A percentile compares a stretch with the other conserved stretches of the same genome.
Conservation (phyloP, 2,888 invertebrate species). For the Pachymerium ferrugineum region DNA sequence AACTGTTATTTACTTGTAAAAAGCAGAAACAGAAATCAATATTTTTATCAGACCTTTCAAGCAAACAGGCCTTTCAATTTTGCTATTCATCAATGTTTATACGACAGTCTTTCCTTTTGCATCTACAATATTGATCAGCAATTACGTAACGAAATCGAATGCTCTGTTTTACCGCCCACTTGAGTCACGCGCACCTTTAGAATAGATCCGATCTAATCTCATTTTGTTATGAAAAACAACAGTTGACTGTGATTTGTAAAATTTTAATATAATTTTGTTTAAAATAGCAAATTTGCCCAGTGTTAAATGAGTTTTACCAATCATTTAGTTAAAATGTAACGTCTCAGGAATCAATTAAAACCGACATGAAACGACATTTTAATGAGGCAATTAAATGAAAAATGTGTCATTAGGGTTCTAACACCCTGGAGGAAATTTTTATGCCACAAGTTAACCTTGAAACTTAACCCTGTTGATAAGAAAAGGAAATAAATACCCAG, state of each 20-base stretch:
- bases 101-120: neutral
- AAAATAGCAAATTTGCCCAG: no score
- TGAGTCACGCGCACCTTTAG: neutral
- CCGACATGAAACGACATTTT: neutral
- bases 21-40: no score
- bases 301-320: no score
- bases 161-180: neutral
- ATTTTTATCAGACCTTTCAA: no score
- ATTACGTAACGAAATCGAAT: slow-evolving; percentile 3
- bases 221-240: no score
- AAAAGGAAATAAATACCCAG: no score
- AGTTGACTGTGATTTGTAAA: no score
- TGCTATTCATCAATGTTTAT: neutral
- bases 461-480: neutral
- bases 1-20: no score
- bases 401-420: neutral
- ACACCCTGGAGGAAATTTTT: neutral
- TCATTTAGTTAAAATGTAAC: neutral
- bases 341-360: slow-evolving; percentile 4
- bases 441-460: neutral
- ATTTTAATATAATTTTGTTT: no score
- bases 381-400: slow-evolving; percentile 8
- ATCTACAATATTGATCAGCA: neutral
- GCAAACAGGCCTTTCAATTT: no score
- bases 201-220: no score